Percentiles rank a stretch among this genome's conserved stretches.
Conservation (phyloP, 2,113 vertebrate genomes). For the Colinus virginianus region DNA sequence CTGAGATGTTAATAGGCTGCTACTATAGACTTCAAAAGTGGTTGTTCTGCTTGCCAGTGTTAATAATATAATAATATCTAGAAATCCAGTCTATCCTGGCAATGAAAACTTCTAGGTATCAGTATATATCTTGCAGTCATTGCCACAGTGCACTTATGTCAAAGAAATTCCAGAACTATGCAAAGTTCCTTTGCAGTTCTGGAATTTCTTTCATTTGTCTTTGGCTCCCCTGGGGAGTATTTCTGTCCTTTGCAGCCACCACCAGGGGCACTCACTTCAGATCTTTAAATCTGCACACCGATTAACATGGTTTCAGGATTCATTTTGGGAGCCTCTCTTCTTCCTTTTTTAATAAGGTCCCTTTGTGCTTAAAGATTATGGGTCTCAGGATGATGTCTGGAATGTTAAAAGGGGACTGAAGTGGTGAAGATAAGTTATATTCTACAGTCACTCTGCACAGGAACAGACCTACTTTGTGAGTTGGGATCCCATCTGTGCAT, state of each 20-base stretch:
- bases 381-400: background rate
- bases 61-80: background rate
- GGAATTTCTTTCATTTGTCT: background rate
- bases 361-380: background rate
- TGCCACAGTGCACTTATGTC: background rate
- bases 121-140: background rate
- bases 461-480: background rate
- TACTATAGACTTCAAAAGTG: background rate
- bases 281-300: background rate
- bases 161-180: no score
- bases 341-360: background rate
- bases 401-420: background rate
- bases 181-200: background rate
- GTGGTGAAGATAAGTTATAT: background rate
- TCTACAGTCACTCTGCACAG: background rate
- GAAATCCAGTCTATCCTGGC: background rate
- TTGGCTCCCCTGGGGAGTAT: background rate
- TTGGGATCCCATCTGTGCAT: background rate
- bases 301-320: background rate
- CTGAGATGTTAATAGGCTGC: background rate
- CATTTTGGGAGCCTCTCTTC: background rate
- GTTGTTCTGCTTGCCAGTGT: background rate
- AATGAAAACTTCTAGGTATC: background rate
- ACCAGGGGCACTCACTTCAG: background rate
- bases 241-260: background rate